phyloP scores from a whole-genome alignment of 2,797 vertebrate species.

The Coreius guichenoti region DNA sequence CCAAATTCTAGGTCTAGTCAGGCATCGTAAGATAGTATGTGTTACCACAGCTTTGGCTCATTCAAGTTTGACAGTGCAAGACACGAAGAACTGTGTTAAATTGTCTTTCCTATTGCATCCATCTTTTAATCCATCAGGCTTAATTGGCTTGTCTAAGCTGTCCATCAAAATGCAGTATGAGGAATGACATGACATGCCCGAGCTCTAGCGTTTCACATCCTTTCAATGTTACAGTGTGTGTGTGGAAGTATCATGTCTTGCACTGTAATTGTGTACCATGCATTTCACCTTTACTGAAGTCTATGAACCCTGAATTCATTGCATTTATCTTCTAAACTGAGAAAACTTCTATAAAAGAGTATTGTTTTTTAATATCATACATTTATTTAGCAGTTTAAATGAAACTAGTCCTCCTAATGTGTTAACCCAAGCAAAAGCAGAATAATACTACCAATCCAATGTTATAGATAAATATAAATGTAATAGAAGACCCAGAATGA shows the following conservation, averaged over 20 bases:
- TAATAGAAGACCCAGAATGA: conserved; percentile 47
- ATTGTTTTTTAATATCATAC: not conserved
- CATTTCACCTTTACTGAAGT: conserved; percentile 31
- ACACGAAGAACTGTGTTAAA: conserved; percentile 44
- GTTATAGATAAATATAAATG: conserved; percentile 34
- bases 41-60: conserved; percentile 64
- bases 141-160: conserved; percentile 37
- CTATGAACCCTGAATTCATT: conserved; percentile 41
- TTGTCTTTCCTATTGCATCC: conserved; percentile 23
- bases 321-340: conserved; percentile 32
- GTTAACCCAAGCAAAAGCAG: conserved; percentile 52
- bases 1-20: conserved; percentile 46
- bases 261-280: conserved; percentile 50
- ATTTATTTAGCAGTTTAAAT: conserved; percentile 40
- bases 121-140: conserved; percentile 46
- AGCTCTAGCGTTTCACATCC: conserved; percentile 35
- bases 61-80: conserved; percentile 65
- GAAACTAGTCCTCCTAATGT: conserved; percentile 22
- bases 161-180: conserved; percentile 47
- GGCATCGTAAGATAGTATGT: conserved; percentile 59
- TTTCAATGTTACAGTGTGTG: conserved; percentile 48
- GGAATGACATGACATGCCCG: conserved; percentile 26
- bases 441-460: conserved; percentile 48
- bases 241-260: conserved; percentile 21
- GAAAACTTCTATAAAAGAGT: conserved; percentile 26